Evolutionary conservation across 2,113 vertebrate species (phyloP), one percentile per base, ranked within the genome.

Genomic region (Pollachius pollachius): DNA sequence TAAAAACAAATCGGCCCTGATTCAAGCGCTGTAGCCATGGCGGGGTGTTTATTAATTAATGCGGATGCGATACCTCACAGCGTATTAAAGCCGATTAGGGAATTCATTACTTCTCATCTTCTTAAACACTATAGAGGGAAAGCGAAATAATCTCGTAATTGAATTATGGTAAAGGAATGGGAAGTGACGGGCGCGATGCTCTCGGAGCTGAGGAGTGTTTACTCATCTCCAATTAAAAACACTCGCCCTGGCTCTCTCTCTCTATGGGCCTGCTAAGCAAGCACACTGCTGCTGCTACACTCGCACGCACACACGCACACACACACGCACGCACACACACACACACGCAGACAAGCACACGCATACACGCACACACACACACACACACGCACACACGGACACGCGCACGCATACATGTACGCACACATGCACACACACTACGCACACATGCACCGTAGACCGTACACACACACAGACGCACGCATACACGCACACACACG

Each of bases 91-190:
- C 75, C 52, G 18, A 71, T 57, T 67, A 30, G 65, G 69, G 62
- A 52, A 64, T 41, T 41, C 37, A 41, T 9, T 1, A 6, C 37
- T 65, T 74, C 67, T 76, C 4, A 83, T 76, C 52, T 64, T 69
- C 37, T 77, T 68, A 69, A 37, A 75, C 70, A 65, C 73, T 72
- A 80, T 17, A 69, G 34, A 78, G 1, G 37, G 80, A 75, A 85
- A 79, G 74, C 16, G 56, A 76, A 65, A 52, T 78, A 79, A 87
- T 85, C 70, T 81, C 76, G 68, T 83, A 75, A 87, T 88, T 77
- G 69, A 65, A 82, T 76, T 80, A 83, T 67, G 3, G 15, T 52
- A 76, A 23, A 73, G 62, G 66, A 85, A 76, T 78, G 68, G 48
- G 61, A 79, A 25, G 64, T 25, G 65, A 25, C 34, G 78, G 71